Evolutionary conservation across 2,888 invertebrate genomes (phyloP), one percentile per base, ranked within the genome.

Genomic region (Thecophora atra): DNA sequence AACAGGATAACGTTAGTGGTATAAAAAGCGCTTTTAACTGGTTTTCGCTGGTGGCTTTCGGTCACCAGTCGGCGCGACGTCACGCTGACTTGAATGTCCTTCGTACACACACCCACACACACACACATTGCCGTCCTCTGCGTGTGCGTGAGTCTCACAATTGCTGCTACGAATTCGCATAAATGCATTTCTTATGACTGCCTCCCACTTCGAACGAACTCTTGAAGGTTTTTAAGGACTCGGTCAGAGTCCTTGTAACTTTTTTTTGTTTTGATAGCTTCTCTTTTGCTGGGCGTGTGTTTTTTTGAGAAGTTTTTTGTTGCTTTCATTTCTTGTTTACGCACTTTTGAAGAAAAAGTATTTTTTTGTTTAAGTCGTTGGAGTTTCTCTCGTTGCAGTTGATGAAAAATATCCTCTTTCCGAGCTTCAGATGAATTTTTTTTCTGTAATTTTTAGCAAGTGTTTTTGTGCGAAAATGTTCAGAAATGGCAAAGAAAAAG

Each of bases 21-120:
- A 8, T 37, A 37, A 37, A 37, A 37, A 75, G 72, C 76, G 73
- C 71, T 62, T 73, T 72, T 76, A 70, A 69, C 72, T 70, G 77
- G 75, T 76, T 76, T 72, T 71, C 65, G 73, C 72, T 15, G 19
- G 42, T 51, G 51, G 47, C 51, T 51, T 47, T 65, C n/a, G 47
- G 51, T 51, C 65, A 51, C n/a, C n/a, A 65, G 47, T 65, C n/a
- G 24, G 21, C 26, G 47, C 51, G 47, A 21, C 51, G 26, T 21
- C 26, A 28, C 7, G 37, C 37, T 37, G 65, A 8, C 26, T 47
- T 51, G 24, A 26, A n/a, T 62, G 19, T 42, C 28, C 42, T 42
- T 37, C 28, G 26, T 11, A 17, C 47, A 47, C 47, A 4, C 47
- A n/a, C 11, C 47, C 47, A 47, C 15, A 11, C 11, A 11, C 47